Evolutionary conservation across 2,888 invertebrate genomes (phyloP).

Genomic region (Sinopyrophorus schimmeli): DNA sequence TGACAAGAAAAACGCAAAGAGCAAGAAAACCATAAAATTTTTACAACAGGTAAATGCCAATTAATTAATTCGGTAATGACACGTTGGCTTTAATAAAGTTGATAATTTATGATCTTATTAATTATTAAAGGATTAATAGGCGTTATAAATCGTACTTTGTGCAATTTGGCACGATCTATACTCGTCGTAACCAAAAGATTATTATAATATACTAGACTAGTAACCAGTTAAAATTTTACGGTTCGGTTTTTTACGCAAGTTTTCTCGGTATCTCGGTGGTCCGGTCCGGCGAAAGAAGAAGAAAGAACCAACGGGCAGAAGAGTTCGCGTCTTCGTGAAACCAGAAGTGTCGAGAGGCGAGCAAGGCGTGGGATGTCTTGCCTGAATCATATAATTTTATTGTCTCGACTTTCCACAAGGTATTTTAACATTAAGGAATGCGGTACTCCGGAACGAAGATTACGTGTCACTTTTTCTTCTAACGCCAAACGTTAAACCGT

Average conservation of each 20-base stretch:
- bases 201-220: slow-evolving; percentile 8
- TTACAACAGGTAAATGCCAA: slow-evolving; percentile 8
- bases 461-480: slow-evolving; percentile 12
- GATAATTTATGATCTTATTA: slow-evolving; percentile 18
- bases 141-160: slow-evolving; percentile 14
- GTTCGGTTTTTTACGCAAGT: slow-evolving; percentile 4
- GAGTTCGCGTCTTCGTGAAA: slow-evolving; percentile 8
- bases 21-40: slow-evolving; percentile 7
- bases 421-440: slow-evolving; percentile 23
- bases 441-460: slow-evolving; percentile 18
- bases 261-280: slow-evolving; percentile 7
- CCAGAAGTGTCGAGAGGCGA: slow-evolving; percentile 19
- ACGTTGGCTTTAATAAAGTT: slow-evolving; percentile 7
- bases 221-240: slow-evolving; percentile 15
- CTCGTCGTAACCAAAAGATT: slow-evolving; percentile 4
- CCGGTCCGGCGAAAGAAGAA: neutral
- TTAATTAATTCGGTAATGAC: slow-evolving; percentile 17
- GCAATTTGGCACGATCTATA: slow-evolving; percentile 20
- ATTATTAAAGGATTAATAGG: slow-evolving; percentile 20
- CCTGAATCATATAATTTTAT: slow-evolving; percentile 29
- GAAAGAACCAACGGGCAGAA: too few relatives aligned
- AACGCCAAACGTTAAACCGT: slow-evolving; percentile 1
- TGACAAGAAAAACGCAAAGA: too few relatives aligned
- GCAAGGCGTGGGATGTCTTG: slow-evolving; percentile 21
- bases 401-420: slow-evolving; percentile 26